Percentiles rank a stretch among this genome's conserved stretches.
These are phyloP conservation scores for Chlorodrepanis virens DNA, from an alignment of 2,113 vertebrate genomes.

Conservation along the genomic window DNA sequence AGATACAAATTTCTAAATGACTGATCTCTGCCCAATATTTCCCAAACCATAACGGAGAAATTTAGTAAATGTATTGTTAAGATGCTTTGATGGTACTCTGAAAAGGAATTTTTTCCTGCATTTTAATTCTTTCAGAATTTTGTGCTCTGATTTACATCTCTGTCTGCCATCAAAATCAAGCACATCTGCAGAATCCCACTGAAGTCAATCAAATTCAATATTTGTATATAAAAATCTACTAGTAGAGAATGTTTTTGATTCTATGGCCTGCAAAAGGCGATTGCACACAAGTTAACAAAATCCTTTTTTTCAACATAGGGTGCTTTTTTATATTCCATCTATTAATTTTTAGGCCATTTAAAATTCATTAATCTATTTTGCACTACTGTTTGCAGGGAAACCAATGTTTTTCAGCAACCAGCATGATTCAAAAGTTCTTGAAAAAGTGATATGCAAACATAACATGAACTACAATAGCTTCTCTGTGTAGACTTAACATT, in stretches of 20 bases:
- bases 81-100: background rate
- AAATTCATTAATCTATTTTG: background rate
- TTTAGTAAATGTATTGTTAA: background rate
- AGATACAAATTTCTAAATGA: background rate
- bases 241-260: background rate
- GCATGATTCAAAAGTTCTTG: background rate
- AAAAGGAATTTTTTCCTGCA: background rate
- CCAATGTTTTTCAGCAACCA: background rate
- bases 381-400: background rate
- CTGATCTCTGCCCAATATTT: background rate
- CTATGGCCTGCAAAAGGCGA: background rate
- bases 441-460: background rate
- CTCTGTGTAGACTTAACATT: background rate
- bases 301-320: background rate
- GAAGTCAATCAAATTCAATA: background rate
- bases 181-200: background rate
- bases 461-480: background rate
- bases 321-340: background rate
- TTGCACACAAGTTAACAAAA: background rate
- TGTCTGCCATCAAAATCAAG: background rate
- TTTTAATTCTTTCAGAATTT: background rate
- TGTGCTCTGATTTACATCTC: background rate
- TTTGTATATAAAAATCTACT: background rate
- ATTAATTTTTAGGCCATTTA: background rate
- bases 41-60: background rate